Base-by-base conservation (phyloP, 2,888 invertebrate genomes). In the Bhutanitis thaidina region DNA sequence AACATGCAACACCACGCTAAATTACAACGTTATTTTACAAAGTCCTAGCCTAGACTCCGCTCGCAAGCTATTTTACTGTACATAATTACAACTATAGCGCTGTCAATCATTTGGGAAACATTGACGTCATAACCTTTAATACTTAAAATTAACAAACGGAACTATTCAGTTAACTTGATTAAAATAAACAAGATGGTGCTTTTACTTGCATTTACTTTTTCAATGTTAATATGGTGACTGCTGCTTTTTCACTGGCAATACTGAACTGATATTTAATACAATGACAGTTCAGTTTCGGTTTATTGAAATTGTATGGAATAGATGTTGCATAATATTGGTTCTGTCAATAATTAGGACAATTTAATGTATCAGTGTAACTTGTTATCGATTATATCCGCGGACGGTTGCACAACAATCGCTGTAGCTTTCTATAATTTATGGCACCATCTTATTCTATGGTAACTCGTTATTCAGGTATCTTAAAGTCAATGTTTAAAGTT, bases 361-460 rank as follows among this genome's bases (percentile, higher is more conserved):
- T 27, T 8, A 27, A 7, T 27, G 8, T 8, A 7, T 4, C 7
- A 34, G 34, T 34, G 13, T 34, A 14, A 29, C 29, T 14, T 13
- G n/a, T n/a, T 38, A n/a, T 15, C 27, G 14, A 29, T 40, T 9
- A 25, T 15, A n/a, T 45, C 1, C 1, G 27, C 16, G 14, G n/a
- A 36, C 10, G 29, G 36, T 20, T 37, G 16, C 9, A 32, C 25
- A 47, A 39, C 9, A 46, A 20, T 10, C 9, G 12, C 29, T 25
- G 41, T 30, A 14, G 7, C 14, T 29, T 40, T 29, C 40, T 4
- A 54, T 57, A 48, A 39, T 49, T 39, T 56, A 56, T 53, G 56
- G 56, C 87, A 87, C 86, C 86, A 82, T 79, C 83, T 77, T 78
- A 83, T 60, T 72, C 82, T 85, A 85, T 83, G 87, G 87, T 86